These are phyloP conservation scores for Oopsacas minuta DNA, from an alignment of 37 sponge, comb jelly and placozoan genomes.

Conservation along the genomic window DNA sequence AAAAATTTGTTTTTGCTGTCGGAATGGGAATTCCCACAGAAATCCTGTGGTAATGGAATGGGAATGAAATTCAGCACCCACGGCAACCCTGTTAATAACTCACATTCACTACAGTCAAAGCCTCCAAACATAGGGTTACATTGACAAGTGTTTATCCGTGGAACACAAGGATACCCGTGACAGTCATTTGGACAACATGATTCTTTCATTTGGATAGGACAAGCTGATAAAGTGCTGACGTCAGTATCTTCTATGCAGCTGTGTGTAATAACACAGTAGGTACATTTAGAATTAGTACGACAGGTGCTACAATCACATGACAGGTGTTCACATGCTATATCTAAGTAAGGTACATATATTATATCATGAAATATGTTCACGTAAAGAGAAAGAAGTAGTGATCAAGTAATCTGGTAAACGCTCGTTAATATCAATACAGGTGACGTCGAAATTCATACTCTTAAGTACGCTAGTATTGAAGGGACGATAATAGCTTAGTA, in stretches of 20 bases:
- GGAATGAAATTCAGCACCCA: not conserved
- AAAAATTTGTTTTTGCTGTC: too few relatives aligned
- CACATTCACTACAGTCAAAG: not conserved
- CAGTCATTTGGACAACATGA: conserved; percentile 3
- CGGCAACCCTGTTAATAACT: too few relatives aligned
- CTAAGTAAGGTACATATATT: not conserved
- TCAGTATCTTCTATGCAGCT: not conserved
- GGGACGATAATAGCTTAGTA: too few relatives aligned
- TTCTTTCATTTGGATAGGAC: not conserved
- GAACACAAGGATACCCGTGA: not conserved
- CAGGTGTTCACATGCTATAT: not conserved
- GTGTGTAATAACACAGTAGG: not conserved
- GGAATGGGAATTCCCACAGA: too few relatives aligned
- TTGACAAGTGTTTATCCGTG: not conserved
- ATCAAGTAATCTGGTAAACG: too few relatives aligned
- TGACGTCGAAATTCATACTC: too few relatives aligned
- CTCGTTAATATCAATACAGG: too few relatives aligned
- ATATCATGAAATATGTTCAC: not conserved
- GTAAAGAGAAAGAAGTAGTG: not conserved
- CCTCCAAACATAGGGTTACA: not conserved
- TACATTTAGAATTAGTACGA: not conserved
- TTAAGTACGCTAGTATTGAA: too few relatives aligned
- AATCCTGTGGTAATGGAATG: too few relatives aligned
- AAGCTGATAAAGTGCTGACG: not conserved
- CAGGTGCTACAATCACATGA: not conserved